Conservation (phyloP, 2,113 vertebrate species). For the human (Homo sapiens) region GRCh38 chr6:53103001-53103500, state of each 20-base stretch:
- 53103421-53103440: neutral
- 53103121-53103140: neutral
- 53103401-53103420: neutral
- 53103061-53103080: neutral
- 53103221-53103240: too few species aligned
- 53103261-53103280: too few species aligned
- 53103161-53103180: neutral
- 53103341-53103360: too few species aligned
- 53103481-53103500: neutral
- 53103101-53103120: neutral
- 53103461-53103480: neutral
- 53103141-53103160: neutral
- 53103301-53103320: too few species aligned
- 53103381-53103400: neutral
- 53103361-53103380: too few species aligned
- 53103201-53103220: neutral
- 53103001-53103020: neutral
- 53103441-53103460: neutral
- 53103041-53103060: neutral
- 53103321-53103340: too few species aligned
- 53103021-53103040: neutral
- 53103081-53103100: neutral
- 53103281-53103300: too few species aligned
- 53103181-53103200: neutral
- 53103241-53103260: too few species aligned